Base-by-base conservation (phyloP, 2,888 invertebrate genomes). In the Suillia variegata region DNA sequence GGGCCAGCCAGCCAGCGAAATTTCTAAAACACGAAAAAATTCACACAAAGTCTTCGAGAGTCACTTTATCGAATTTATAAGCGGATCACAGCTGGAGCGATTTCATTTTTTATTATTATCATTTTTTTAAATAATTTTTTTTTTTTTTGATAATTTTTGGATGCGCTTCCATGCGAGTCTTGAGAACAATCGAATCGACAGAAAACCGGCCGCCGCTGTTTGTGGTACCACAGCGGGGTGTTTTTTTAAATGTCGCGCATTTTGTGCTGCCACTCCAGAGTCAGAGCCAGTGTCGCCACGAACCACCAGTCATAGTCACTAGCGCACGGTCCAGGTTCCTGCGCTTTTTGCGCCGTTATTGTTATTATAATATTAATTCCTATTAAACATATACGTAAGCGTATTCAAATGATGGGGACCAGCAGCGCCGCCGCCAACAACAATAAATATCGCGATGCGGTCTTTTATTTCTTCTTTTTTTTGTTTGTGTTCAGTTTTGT, bases 301-400 rank as follows among this genome's bases (percentile, higher is more conserved):
- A n/a, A n/a, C n/a, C n/a, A n/a, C n/a, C n/a, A n/a, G n/a, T n/a
- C n/a, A n/a, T n/a, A n/a, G n/a, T n/a, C n/a, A n/a, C n/a, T n/a
- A n/a, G n/a, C n/a, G n/a, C n/a, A n/a, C n/a, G n/a, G n/a, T 50
- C 33, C 59, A 59, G 45, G 18, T 57, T 54, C 61, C 47, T 31
- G 8, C 50, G 51, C 22, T n/a, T 38, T n/a, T n/a, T n/a, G n/a
- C n/a, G 45, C 50, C 48, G 71, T 74, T 76, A 75, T 76, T 75
- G 74, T 75, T 75, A 76, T 76, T 76, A 76, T 74, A 76, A 75
- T 75, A 75, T 75, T 75, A 75, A 75, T 75, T 73, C 70, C 68
- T 71, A 74, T 74, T 75, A 74, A 76, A 75, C 70, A 75, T 76
- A 76, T 76, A 75, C 76, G 75, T 75, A 74, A 76, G 76, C 70